phyloP scores from a whole-genome alignment of 2,888 invertebrate species.

The Aphidius colemani region DNA sequence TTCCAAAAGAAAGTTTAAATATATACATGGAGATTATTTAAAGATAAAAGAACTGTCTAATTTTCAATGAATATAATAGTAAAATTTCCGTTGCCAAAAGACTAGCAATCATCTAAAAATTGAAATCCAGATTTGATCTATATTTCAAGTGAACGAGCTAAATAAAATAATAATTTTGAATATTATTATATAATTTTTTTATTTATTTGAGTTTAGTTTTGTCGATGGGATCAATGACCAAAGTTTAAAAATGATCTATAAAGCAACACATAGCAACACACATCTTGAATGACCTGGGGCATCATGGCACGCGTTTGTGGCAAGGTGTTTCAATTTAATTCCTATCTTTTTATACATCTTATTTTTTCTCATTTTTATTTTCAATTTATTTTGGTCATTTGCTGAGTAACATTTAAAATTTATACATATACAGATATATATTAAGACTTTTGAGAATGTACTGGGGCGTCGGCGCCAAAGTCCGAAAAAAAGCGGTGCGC shows the following conservation, averaged over 20 bases:
- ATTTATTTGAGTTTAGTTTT: neutral
- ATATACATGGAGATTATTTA: too few species aligned
- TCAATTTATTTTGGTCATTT: too few species aligned
- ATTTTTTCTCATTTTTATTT: neutral
- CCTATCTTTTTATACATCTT: constrained; percentile 16
- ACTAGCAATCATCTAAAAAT: too few species aligned
- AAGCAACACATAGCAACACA: constrained; percentile 4
- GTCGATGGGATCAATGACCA: constrained; percentile 26
- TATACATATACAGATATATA: constrained; percentile 8
- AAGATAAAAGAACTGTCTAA: too few species aligned
- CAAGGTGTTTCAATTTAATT: constrained; percentile 23
- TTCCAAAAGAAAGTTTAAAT: neutral
- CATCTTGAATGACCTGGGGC: constrained; percentile 22
- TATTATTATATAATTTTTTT: too few species aligned
- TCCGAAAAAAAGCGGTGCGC: constrained; percentile 13
- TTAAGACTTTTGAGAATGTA: neutral
- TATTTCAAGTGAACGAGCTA: too few species aligned
- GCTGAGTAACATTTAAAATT: neutral
- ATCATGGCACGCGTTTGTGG: constrained; percentile 36
- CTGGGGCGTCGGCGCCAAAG: constrained; percentile 5
- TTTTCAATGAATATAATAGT: too few species aligned
- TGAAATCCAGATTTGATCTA: too few species aligned
- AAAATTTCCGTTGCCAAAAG: too few species aligned
- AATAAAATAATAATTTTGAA: too few species aligned
- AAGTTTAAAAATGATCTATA: constrained; percentile 23